Conservation (phyloP, 2,113 vertebrate species). For the Ifrita kowaldi region DNA sequence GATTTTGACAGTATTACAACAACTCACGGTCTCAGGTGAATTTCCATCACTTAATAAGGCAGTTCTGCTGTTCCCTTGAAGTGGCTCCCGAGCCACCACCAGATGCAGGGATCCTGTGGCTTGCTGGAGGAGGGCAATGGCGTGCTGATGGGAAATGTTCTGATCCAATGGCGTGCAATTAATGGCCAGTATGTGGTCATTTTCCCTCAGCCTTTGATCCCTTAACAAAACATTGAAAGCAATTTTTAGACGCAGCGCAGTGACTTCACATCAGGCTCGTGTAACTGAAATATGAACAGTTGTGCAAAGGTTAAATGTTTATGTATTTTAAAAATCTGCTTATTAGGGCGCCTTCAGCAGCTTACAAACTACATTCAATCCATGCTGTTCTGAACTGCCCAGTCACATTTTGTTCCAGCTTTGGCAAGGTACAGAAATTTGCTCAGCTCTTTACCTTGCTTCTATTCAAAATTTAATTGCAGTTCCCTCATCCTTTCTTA, state of each 20-base stretch:
- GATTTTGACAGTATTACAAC: constrained; percentile 20
- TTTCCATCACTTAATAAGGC: constrained; percentile 17
- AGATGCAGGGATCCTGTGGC: constrained; percentile 81
- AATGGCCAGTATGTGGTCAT: constrained; percentile 93
- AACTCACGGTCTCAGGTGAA: constrained; percentile 70
- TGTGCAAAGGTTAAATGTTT: not conserved
- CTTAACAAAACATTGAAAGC: constrained; percentile 71
- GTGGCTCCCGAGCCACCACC: constrained; percentile 82
- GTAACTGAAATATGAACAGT: not conserved
- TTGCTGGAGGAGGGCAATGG: constrained; percentile 88
- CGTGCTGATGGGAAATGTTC: constrained; percentile 87
- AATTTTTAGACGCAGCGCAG: not conserved
- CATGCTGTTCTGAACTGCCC: not conserved
- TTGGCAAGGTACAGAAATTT: not conserved
- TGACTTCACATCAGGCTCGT: not conserved
- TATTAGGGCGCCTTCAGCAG: not conserved
- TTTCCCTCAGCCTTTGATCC: constrained; percentile 87
- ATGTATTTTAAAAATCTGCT: not conserved
- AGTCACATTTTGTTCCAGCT: not conserved
- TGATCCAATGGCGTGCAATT: constrained; percentile 86
- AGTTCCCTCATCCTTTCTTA: not conserved
- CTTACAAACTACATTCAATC: not conserved
- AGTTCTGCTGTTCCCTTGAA: constrained; percentile 7
- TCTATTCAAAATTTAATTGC: not conserved
- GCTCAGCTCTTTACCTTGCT: not conserved